Conservation (phyloP, 2,888 invertebrate species). For the Hymenopus coronatus region DNA sequence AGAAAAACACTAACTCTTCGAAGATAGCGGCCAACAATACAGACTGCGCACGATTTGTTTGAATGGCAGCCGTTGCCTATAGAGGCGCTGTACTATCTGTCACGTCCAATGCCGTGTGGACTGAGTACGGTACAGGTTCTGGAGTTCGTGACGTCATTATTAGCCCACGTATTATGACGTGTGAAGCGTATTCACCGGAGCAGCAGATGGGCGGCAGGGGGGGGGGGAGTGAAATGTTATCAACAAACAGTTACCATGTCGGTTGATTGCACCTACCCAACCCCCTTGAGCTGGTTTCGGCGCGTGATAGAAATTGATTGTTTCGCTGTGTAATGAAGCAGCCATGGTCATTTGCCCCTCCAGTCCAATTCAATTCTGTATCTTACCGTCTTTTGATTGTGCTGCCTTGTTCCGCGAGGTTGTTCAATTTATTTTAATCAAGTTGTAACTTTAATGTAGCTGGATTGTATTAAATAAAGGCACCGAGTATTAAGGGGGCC, state of each 20-base stretch:
- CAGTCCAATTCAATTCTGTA: background rate
- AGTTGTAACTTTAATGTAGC: too few relatives aligned
- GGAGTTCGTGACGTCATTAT: background rate
- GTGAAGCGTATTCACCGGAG: background rate
- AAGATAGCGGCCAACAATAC: background rate
- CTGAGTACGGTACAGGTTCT: background rate
- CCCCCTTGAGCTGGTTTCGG: background rate
- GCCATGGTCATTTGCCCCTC: background rate
- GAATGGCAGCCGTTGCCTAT: background rate
- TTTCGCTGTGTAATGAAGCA: background rate
- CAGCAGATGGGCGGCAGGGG: background rate
- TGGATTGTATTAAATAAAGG: too few relatives aligned
- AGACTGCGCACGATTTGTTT: background rate
- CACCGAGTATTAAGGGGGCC: too few relatives aligned
- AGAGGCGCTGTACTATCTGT: background rate
- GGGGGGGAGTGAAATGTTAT: background rate
- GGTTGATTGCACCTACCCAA: background rate
- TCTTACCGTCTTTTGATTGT: background rate
- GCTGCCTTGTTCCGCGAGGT: background rate
- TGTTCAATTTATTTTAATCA: background rate
- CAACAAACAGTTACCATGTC: background rate
- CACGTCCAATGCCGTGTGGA: background rate
- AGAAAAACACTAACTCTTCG: background rate
- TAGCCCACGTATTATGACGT: background rate
- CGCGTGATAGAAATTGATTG: background rate